A percentile compares a stretch with the other conserved stretches of the same genome.
Conservation (phyloP, 2,888 invertebrate species). For the Sisyra nigra region DNA sequence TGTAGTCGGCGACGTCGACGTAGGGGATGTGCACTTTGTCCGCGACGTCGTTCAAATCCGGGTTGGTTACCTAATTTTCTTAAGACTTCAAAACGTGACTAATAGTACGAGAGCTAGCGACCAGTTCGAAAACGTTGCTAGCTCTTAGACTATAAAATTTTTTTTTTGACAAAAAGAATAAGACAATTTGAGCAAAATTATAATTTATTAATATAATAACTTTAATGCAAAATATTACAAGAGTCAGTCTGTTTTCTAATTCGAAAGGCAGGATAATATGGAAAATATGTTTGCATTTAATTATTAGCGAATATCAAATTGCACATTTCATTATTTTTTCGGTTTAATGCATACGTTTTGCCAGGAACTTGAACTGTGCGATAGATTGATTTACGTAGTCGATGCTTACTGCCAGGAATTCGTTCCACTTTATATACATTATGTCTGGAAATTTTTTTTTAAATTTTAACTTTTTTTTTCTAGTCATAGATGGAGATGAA, state of each 20-base stretch:
- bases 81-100: too few relatives aligned
- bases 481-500: too few relatives aligned
- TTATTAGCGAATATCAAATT: conserved; percentile 23
- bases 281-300: background rate
- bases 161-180: too few relatives aligned
- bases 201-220: background rate
- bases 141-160: too few relatives aligned
- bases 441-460: conserved; percentile 36
- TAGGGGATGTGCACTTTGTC: background rate
- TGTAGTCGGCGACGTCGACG: background rate
- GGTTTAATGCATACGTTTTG: conserved; percentile 57
- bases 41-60: background rate
- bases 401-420: conserved; percentile 44
- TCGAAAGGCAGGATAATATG: too few relatives aligned
- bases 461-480: too few relatives aligned
- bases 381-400: conserved; percentile 37
- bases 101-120: too few relatives aligned
- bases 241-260: background rate
- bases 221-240: background rate
- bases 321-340: conserved; percentile 68
- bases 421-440: conserved; percentile 46
- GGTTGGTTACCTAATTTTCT: too few relatives aligned
- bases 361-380: conserved; percentile 39
- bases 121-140: too few relatives aligned
- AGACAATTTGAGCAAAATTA: background rate